phyloP scores from a whole-genome alignment of 2,113 vertebrate species.

The Malurus cyaneus region DNA sequence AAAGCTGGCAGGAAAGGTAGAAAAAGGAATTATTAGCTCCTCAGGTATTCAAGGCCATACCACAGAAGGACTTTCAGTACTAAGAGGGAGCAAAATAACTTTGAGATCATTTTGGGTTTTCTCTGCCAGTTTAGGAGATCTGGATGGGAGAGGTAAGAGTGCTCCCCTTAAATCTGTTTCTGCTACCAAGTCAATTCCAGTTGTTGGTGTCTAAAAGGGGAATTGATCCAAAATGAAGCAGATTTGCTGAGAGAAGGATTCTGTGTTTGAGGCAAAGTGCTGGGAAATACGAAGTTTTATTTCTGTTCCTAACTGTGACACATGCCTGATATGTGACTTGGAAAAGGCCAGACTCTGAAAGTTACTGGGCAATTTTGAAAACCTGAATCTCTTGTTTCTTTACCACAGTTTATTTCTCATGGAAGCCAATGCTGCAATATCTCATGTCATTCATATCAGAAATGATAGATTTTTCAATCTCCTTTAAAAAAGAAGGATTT shows the following conservation, averaged over 20 bases:
- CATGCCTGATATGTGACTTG: not conserved
- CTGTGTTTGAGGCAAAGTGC: not conserved
- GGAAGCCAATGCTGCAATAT: not conserved
- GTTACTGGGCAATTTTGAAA: not conserved
- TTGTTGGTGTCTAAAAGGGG: not conserved
- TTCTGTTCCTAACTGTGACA: not conserved
- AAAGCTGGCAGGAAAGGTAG: slow-evolving; percentile 19
- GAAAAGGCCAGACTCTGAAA: not conserved
- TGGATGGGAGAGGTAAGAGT: not conserved
- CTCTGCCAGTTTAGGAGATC: not conserved
- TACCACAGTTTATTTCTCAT: not conserved
- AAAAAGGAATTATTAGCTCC: not conserved
- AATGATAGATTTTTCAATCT: not conserved
- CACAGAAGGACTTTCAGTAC: not conserved
- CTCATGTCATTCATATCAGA: not conserved
- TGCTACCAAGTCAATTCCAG: not conserved
- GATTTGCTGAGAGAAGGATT: not conserved
- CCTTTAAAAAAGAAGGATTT: not conserved
- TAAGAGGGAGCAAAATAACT: not conserved
- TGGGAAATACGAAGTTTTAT: not conserved
- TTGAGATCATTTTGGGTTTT: not conserved
- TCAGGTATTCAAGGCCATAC: not conserved
- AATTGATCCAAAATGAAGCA: not conserved
- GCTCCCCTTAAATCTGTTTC: not conserved
- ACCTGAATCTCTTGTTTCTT: not conserved